phyloP scores from a whole-genome alignment of 2,797 vertebrate species.

The Sebastes iracundus region DNA sequence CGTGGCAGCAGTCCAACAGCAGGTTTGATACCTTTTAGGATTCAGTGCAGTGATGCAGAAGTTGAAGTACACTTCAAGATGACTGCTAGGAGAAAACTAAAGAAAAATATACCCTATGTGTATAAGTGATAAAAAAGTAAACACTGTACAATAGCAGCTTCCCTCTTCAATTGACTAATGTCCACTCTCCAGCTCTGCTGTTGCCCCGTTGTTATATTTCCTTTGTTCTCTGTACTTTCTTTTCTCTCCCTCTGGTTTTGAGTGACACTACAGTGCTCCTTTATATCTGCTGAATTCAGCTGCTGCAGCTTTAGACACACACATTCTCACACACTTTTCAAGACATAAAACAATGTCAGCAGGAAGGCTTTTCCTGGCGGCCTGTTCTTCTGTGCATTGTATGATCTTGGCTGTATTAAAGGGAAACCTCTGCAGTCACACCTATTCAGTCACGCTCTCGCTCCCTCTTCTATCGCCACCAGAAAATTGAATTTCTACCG shows the following conservation, averaged over 20 bases:
- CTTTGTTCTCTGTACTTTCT: slow-evolving; percentile 39
- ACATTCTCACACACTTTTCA: slow-evolving; percentile 36
- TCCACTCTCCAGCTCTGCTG: slow-evolving; percentile 33
- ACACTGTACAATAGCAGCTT: slow-evolving; percentile 5
- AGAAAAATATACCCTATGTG: neutral
- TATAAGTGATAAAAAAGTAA: neutral
- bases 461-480: slow-evolving; percentile 52
- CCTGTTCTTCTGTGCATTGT: slow-evolving; percentile 58
- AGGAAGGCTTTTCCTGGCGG: slow-evolving; percentile 60
- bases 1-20: neutral
- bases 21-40: neutral
- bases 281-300: slow-evolving; percentile 79
- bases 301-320: slow-evolving; percentile 50
- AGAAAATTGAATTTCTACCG: slow-evolving; percentile 76
- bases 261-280: slow-evolving; percentile 65
- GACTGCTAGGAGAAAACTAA: slow-evolving; percentile 4
- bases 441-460: slow-evolving; percentile 70
- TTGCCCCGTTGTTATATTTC: slow-evolving; percentile 43
- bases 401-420: slow-evolving; percentile 71
- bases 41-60: neutral
- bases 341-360: slow-evolving; percentile 78
- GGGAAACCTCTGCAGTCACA: slow-evolving; percentile 74
- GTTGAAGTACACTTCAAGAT: neutral
- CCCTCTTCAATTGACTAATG: slow-evolving; percentile 33
- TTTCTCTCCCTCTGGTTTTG: slow-evolving; percentile 54